Evolutionary conservation across 1,140 invertebrate species (phyloP), one percentile per base, ranked within the genome.

Genomic region (Drosophila yakuba): DNA sequence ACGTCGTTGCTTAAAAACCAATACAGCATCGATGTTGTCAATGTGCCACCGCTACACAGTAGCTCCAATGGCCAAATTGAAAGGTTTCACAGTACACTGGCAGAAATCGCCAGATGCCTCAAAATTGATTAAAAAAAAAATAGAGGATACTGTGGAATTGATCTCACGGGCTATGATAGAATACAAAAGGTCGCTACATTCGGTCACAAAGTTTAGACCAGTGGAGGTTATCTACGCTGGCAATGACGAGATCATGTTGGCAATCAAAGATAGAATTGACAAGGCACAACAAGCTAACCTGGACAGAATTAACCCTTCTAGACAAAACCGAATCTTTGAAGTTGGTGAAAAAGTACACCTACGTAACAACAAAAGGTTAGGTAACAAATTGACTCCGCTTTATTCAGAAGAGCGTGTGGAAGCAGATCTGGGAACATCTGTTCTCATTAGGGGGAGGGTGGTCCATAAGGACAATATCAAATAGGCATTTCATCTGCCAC

Each of bases 51-150:
- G 14, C 36, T 71, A 6, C 73, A 72, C 36, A 72, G 58, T 36
- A 45, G 60, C 3, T 72, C 57, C 35, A 79, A 75, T 44, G 72
- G 61, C 15, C 59, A 73, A 47, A 47, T 73, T 17, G 59, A 73
- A 25, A 66, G 77, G 35, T 73, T 77, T 51, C 41, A 79, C 35
- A 76, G 66, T 23, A 73, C 62, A 5, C 17, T 77, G 23, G 36
- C 41, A 8, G n/a, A 43, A 43, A 43, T 15, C 4, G 41, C 41
- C 14, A 43, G 41, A 43, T 15, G 77, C 45, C 44, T 68, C 7
- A 80, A 64, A 48, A 28, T 72, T 36, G 35, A 36, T 23, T 39
- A 20, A 55, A 32, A 45, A 20, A 55, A 32, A 54, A 8, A 50
- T 64, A 17, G 20, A 17, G n/a, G 52, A 64, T 1, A 41, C 62